phyloP scores from a whole-genome alignment of 2,888 invertebrate species.

The Campopleginae sp. region DNA sequence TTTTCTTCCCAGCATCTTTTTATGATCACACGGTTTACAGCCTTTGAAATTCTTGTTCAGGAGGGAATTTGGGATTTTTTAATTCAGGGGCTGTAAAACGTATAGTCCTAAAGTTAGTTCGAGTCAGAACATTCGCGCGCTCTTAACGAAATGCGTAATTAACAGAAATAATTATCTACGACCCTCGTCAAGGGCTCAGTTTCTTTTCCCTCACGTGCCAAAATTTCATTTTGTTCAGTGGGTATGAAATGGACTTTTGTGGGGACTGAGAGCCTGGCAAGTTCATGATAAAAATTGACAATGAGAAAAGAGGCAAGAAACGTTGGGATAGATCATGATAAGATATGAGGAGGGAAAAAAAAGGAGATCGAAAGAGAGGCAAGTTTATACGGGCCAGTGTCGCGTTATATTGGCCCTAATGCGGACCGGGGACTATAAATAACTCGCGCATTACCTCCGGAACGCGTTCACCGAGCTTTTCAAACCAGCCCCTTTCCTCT shows the following conservation, averaged over 20 bases:
- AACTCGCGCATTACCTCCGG: slow-evolving; percentile 65
- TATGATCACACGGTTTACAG: too few relatives aligned
- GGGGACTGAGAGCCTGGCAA: neutral
- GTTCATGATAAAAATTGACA: slow-evolving; percentile 39
- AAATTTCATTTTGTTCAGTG: neutral
- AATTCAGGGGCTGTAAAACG: neutral
- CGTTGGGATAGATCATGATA: slow-evolving; percentile 41
- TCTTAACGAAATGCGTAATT: slow-evolving; percentile 3
- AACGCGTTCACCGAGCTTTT: slow-evolving; percentile 59
- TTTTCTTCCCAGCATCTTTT: neutral
- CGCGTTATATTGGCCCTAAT: slow-evolving; percentile 73
- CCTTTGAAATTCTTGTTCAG: too few relatives aligned
- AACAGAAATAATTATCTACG: slow-evolving; percentile 2
- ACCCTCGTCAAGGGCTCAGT: neutral
- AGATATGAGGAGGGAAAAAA: slow-evolving; percentile 22
- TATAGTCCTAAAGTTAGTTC: neutral
- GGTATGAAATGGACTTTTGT: slow-evolving; percentile 1
- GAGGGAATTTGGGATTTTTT: too few relatives aligned
- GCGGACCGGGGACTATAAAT: slow-evolving; percentile 71
- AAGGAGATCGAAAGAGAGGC: slow-evolving; percentile 68
- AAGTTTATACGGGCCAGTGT: slow-evolving; percentile 66
- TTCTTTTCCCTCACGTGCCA: neutral
- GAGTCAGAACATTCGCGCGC: neutral
- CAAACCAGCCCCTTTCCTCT: slow-evolving; percentile 34
- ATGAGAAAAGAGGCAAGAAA: slow-evolving; percentile 12